Percentiles rank a stretch among this genome's conserved stretches.
These are phyloP conservation scores for Thalassoma bifasciatum DNA, from an alignment of 2,113 vertebrate genomes.

Conservation along the genomic window DNA sequence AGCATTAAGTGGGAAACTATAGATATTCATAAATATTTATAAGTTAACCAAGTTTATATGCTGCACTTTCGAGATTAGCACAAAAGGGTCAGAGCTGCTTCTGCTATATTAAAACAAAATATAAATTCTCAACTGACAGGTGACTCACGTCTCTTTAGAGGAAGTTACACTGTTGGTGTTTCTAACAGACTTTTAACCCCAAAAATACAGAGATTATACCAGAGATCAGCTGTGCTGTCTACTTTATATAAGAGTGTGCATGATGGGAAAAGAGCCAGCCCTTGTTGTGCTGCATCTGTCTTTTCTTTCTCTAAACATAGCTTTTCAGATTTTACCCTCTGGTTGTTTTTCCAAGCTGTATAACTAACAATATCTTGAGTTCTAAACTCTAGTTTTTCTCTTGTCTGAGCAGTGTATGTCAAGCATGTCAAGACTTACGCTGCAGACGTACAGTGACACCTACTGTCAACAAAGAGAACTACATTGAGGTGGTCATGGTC, in stretches of 20 bases:
- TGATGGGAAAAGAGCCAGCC: conserved; percentile 6
- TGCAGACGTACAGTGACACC: too few species aligned
- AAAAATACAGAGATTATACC: background rate
- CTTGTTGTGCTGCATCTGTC: background rate
- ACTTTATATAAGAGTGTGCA: conserved; percentile 1
- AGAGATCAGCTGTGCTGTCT: background rate
- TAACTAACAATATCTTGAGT: background rate
- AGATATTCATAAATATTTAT: background rate
- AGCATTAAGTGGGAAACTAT: background rate
- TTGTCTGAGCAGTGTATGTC: too few species aligned
- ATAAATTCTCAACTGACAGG: background rate
- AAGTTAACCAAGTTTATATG: background rate
- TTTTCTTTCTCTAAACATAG: background rate
- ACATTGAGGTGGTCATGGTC: too few species aligned
- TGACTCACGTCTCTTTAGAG: background rate
- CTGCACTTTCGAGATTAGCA: background rate
- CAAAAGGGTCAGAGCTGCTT: background rate
- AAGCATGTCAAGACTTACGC: too few species aligned
- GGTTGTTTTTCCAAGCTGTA: conserved; percentile 1
- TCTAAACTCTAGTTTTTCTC: background rate
- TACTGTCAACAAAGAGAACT: too few species aligned
- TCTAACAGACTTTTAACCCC: background rate
- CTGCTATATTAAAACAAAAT: background rate
- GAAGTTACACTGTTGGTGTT: background rate
- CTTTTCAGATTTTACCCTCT: conserved; percentile 1